Evolutionary conservation across 2,888 invertebrate species (phyloP).

Genomic region (Cataglyphis cursor): DNA sequence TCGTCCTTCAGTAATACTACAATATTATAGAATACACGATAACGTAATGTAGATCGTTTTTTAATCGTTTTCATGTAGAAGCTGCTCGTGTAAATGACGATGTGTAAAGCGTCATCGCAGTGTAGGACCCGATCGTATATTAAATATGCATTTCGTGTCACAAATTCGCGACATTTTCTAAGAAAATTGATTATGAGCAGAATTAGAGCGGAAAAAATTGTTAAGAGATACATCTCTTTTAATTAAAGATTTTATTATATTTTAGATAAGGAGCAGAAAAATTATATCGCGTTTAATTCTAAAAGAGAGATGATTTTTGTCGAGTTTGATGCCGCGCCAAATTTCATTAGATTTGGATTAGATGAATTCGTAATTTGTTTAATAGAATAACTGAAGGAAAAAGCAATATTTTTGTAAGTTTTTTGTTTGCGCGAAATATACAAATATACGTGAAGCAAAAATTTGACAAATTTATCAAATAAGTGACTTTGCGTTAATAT

Average conservation of each 20-base stretch:
- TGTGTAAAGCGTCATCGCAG: conserved; percentile 11
- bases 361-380: neutral
- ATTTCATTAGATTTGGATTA: conserved; percentile 24
- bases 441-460: neutral
- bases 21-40: conserved; percentile 6
- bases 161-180: neutral
- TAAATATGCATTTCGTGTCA: neutral
- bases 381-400: neutral
- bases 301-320: neutral
- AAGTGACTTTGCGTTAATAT: neutral
- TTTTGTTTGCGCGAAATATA: neutral
- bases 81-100: neutral
- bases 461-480: neutral
- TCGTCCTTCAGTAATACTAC: conserved; percentile 19
- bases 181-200: neutral
- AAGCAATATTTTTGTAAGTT: conserved; percentile 23
- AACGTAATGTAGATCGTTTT: conserved; percentile 39
- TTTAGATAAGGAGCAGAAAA: neutral
- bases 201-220: neutral
- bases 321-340: neutral
- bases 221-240: neutral
- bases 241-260: conserved; percentile 1
- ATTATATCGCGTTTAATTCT: no score
- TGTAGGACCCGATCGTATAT: conserved; percentile 27
- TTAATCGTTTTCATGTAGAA: conserved; percentile 29